Evolutionary conservation across 2,113 vertebrate species (phyloP).

Genomic region (Vulpes ferrilata): DNA sequence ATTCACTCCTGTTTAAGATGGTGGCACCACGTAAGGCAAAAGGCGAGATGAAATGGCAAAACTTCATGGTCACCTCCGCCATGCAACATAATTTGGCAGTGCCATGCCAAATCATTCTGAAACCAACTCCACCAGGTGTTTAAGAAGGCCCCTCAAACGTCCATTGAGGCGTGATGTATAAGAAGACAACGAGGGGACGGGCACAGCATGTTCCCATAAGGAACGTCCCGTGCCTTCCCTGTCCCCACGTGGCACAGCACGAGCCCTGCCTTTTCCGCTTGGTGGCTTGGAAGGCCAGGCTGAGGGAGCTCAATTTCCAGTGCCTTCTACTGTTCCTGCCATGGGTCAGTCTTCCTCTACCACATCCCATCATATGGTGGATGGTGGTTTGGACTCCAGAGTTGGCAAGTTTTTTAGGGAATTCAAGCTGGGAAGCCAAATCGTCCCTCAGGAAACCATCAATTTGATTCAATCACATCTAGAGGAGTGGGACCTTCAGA

Average conservation of each 20-base stretch:
- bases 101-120: neutral
- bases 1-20: neutral
- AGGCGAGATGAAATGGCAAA: fast-evolving
- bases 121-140: neutral
- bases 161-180: neutral
- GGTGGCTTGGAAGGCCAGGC: neutral
- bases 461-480: neutral
- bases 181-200: neutral
- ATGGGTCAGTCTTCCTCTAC: neutral
- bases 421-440: neutral
- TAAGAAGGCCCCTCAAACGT: neutral
- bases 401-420: neutral
- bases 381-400: neutral
- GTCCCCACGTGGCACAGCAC: neutral
- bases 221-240: fast-evolving
- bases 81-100: neutral
- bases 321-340: neutral
- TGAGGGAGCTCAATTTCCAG: no score
- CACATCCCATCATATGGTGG: fast-evolving
- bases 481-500: neutral
- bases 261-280: neutral
- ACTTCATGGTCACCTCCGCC: fast-evolving
- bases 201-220: neutral
- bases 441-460: neutral
- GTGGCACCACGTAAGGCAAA: fast-evolving